Evolutionary conservation across 2,888 invertebrate species (phyloP).

Genomic region (Cenopis cana): DNA sequence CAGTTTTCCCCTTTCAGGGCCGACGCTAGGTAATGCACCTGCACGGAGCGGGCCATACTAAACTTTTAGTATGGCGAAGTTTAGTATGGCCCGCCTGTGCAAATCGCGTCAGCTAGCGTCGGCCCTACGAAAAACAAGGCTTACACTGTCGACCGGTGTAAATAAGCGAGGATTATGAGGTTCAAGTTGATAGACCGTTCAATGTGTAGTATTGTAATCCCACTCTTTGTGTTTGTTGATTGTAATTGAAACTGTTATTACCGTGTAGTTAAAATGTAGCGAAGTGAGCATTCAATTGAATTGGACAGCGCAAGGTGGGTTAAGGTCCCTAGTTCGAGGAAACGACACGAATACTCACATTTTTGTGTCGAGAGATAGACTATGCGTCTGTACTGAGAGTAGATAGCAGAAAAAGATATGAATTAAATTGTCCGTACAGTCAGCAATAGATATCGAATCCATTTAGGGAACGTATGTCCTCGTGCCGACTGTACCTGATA

Average conservation of each 20-base stretch:
- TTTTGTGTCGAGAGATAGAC: not conserved
- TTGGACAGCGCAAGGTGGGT: not conserved
- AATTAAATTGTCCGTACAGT: not conserved
- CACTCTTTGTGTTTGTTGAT: conserved; percentile 2
- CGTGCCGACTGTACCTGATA: not conserved
- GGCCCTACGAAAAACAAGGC: no score
- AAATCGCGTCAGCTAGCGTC: no score
- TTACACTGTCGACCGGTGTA: no score
- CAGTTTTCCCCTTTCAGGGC: no score
- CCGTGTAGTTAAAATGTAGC: not conserved
- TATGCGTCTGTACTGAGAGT: not conserved
- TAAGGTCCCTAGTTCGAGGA: not conserved
- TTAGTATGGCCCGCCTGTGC: no score
- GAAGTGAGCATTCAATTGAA: not conserved
- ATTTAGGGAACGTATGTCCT: not conserved
- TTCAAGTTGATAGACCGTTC: not conserved
- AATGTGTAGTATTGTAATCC: not conserved
- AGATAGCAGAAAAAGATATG: not conserved
- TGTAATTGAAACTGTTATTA: not conserved
- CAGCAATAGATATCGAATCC: not conserved
- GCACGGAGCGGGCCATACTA: no score
- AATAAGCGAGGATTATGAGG: no score
- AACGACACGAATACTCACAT: not conserved
- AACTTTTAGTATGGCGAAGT: no score
- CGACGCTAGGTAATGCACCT: no score